These are phyloP conservation scores for Drosophila anomalipes DNA, from an alignment of 2,888 invertebrate species.

Conservation along the genomic window DNA sequence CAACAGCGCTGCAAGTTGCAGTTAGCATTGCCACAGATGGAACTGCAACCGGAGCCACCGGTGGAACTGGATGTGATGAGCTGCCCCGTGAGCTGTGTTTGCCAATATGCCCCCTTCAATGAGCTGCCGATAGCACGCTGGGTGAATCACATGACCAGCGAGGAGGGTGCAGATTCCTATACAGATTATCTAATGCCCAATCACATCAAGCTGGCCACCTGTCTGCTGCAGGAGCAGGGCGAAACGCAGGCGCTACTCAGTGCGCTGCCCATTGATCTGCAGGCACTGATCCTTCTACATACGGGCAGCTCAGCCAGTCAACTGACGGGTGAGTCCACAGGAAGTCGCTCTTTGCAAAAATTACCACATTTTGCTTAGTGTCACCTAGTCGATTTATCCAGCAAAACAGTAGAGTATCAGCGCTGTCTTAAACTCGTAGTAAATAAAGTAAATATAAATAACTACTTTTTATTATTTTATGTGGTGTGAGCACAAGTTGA, in stretches of 20 bases:
- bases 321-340: conserved; percentile 73
- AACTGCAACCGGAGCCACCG: conserved; percentile 13
- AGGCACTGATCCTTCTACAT: conserved; percentile 87
- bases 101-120: conserved; percentile 86
- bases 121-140: conserved; percentile 87
- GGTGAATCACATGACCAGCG: conserved; percentile 81
- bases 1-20: conserved; percentile 36
- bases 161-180: conserved; percentile 83
- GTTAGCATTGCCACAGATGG: conserved; percentile 31
- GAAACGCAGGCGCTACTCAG: conserved; percentile 84
- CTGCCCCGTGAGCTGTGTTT: conserved; percentile 87
- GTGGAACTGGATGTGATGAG: conserved; percentile 72
- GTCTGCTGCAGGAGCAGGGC: conserved; percentile 86
- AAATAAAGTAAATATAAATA: not conserved
- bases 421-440: too few relatives aligned
- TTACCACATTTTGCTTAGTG: not conserved
- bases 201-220: conserved; percentile 86
- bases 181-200: conserved; percentile 83
- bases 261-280: conserved; percentile 86
- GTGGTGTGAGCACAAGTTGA: too few relatives aligned
- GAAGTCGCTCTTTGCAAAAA: not conserved
- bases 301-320: conserved; percentile 84
- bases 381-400: not conserved
- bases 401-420: not conserved
- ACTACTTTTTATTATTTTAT: not conserved